Evolutionary conservation across 1,140 invertebrate genomes (phyloP).

Genomic region (Dendroctonus ponderosae): DNA sequence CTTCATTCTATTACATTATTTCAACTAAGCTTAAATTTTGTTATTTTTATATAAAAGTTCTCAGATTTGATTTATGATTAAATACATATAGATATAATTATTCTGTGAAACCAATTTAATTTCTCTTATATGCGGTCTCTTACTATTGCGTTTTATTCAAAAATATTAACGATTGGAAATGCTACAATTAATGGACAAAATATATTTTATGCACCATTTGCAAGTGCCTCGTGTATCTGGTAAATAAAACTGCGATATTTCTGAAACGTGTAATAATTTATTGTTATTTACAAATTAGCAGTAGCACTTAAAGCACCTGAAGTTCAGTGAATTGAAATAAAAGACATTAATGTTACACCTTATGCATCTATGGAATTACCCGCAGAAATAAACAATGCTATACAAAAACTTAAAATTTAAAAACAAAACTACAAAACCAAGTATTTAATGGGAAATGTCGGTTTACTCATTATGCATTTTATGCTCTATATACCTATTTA

Average conservation of each 20-base stretch:
- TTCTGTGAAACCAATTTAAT: no score
- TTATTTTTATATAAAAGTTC: no score
- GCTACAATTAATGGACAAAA: no score
- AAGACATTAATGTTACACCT: background rate
- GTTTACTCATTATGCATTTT: background rate
- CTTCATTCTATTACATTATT: no score
- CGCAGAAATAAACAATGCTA: background rate
- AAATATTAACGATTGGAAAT: no score
- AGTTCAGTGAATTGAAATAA: conserved; percentile 1
- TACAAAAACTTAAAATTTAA: conserved; percentile 5
- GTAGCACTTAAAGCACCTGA: conserved; percentile 14
- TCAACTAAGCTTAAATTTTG: no score
- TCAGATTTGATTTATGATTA: no score
- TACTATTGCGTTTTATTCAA: no score
- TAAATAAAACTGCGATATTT: conserved; percentile 8
- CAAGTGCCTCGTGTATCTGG: background rate
- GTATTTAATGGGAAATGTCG: background rate
- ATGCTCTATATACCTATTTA: background rate
- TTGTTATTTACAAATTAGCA: conserved; percentile 31
- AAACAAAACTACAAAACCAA: conserved; percentile 2
- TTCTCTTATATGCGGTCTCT: no score
- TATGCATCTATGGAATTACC: conserved; percentile 1
- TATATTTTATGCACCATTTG: no score
- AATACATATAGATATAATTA: no score
- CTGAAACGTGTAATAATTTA: conserved; percentile 20